phyloP scores from a whole-genome alignment of 2,888 invertebrate genomes.

The Agrotis ipsilon region DNA sequence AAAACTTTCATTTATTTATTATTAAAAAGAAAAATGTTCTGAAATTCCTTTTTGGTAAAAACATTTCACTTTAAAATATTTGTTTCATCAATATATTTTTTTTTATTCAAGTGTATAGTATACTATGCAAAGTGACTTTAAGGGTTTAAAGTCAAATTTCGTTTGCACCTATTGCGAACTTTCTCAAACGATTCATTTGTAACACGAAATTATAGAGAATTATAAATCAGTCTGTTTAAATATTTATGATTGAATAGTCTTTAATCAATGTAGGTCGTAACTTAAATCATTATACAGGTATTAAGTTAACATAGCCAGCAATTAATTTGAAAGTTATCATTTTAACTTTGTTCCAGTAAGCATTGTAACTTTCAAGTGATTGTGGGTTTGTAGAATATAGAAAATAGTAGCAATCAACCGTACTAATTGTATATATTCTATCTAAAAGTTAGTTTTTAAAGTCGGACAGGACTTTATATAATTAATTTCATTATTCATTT shows the following conservation, averaged over 20 bases:
- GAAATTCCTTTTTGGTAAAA: too few species aligned
- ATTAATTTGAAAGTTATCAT: conserved; percentile 7
- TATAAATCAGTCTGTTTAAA: conserved; percentile 26
- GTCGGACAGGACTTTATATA: too few species aligned
- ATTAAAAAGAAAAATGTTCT: too few species aligned
- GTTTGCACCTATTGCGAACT: conserved; percentile 26
- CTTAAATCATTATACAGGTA: conserved; percentile 22
- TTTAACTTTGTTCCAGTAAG: neutral
- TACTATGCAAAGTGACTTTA: too few species aligned
- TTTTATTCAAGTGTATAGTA: too few species aligned
- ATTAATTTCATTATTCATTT: too few species aligned
- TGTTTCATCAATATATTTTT: too few species aligned
- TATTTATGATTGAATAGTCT: conserved; percentile 32
- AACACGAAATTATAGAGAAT: neutral
- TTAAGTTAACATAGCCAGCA: conserved; percentile 1
- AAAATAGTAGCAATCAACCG: neutral
- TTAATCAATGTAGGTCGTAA: conserved; percentile 11
- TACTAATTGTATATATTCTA: neutral
- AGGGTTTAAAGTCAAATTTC: neutral
- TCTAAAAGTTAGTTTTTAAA: neutral
- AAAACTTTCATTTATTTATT: too few species aligned
- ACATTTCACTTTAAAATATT: too few species aligned
- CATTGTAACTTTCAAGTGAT: neutral
- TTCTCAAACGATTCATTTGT: conserved; percentile 16
- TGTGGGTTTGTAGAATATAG: neutral